Evolutionary conservation across 2,113 vertebrate species (phyloP).

Genomic region (Propithecus coquereli): DNA sequence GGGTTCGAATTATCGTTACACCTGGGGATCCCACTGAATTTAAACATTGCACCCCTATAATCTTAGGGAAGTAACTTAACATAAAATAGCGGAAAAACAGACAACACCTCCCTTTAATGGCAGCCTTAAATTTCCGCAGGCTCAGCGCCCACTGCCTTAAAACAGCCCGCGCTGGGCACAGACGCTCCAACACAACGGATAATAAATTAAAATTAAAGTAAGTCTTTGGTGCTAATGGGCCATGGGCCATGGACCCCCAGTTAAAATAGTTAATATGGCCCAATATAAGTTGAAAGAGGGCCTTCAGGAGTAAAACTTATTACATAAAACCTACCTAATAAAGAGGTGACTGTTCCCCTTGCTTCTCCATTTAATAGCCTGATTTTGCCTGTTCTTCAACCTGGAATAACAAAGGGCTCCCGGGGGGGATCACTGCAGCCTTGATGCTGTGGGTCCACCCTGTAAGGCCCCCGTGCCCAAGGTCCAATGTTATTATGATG

Average conservation of each 20-base stretch:
- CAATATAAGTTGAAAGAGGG: neutral
- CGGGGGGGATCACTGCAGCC: too few relatives aligned
- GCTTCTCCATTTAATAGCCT: neutral
- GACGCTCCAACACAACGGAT: neutral
- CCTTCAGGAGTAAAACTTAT: neutral
- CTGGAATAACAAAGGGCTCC: too few relatives aligned
- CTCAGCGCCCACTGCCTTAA: neutral
- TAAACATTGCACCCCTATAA: neutral
- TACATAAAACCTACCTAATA: too few relatives aligned
- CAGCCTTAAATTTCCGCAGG: neutral
- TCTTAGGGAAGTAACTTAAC: neutral
- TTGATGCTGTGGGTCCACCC: neutral
- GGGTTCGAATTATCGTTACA: too few relatives aligned
- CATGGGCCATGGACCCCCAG: neutral
- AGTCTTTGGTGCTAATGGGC: neutral
- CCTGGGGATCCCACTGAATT: neutral
- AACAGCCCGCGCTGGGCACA: neutral
- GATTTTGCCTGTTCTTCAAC: neutral
- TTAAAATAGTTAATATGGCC: neutral
- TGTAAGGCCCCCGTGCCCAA: neutral
- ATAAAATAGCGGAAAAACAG: neutral
- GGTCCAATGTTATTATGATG: neutral
- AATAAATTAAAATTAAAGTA: neutral
- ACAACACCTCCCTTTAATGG: accelerated
- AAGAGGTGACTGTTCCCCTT: neutral